Percentiles rank a stretch among this genome's conserved stretches.
Evolutionary conservation across 2,113 vertebrate species (phyloP).

Genomic region (Penelope pileata): DNA sequence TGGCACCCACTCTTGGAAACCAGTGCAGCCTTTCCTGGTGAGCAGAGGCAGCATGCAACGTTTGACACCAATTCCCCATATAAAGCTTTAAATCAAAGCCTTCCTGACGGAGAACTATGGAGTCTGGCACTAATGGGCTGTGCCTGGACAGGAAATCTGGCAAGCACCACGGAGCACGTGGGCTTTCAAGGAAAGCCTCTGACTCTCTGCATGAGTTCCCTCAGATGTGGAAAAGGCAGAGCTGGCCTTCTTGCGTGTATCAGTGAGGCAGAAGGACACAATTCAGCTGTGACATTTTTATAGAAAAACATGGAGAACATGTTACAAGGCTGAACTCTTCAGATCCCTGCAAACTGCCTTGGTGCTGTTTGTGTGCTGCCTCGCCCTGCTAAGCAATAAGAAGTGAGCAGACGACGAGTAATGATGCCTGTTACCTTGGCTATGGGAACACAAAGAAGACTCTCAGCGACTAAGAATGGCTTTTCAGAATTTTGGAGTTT

Average conservation of each 20-base stretch:
- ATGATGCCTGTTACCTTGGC: neutral
- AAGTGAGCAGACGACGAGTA: neutral
- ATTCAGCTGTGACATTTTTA: neutral
- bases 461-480: neutral
- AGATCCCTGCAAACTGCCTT: neutral
- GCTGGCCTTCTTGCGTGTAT: accelerated
- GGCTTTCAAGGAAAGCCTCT: neutral
- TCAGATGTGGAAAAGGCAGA: neutral
- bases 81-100: neutral
- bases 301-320: neutral
- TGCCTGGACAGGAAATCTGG: neutral
- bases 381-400: neutral
- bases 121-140: neutral
- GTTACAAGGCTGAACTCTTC: neutral
- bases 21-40: accelerated
- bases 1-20: neutral
- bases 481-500: neutral
- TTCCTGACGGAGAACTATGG: neutral
- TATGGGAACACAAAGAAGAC: neutral
- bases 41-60: accelerated
- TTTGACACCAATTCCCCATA: neutral
- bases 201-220: neutral
- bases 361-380: neutral
- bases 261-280: neutral
- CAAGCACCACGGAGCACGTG: accelerated